These are phyloP conservation scores for Delphinapterus leucas DNA, from an alignment of 2,113 vertebrate species.

Conservation along the genomic window DNA sequence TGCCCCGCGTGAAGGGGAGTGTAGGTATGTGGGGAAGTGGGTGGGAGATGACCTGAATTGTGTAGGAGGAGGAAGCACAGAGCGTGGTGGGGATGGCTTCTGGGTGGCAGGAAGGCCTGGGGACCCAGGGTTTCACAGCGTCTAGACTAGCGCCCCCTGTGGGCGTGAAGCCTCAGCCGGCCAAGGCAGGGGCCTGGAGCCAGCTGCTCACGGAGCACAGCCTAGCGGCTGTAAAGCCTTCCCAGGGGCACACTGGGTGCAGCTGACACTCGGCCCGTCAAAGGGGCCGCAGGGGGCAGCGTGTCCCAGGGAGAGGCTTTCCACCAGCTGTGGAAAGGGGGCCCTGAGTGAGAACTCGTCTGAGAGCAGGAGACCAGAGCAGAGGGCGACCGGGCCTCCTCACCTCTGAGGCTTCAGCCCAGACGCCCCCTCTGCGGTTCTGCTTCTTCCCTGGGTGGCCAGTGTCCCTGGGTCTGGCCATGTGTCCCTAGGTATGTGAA, in stretches of 20 bases:
- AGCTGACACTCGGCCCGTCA: not conserved
- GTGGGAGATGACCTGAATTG: rapidly evolving
- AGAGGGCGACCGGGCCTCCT: not conserved
- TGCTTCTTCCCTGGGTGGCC: not conserved
- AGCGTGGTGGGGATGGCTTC: not conserved
- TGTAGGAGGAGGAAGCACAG: not conserved
- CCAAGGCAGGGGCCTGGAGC: not conserved
- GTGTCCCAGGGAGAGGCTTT: not conserved
- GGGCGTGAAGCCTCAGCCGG: not conserved
- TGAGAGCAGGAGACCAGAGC: not conserved
- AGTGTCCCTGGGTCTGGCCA: not conserved
- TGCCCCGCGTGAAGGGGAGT: rapidly evolving
- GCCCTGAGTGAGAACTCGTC: not conserved
- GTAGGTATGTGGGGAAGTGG: not conserved
- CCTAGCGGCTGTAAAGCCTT: not conserved
- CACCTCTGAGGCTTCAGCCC: not conserved
- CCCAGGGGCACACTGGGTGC: rapidly evolving
- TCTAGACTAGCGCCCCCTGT: not conserved
- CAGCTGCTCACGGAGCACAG: not conserved
- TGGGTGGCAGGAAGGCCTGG: not conserved
- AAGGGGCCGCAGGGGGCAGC: rapidly evolving
- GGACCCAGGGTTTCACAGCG: rapidly evolving
- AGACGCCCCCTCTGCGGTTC: rapidly evolving
- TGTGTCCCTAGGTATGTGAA: not conserved
- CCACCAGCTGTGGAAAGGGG: not conserved